phyloP scores from a whole-genome alignment of 2,113 vertebrate species.

The Condylura cristata region DNA sequence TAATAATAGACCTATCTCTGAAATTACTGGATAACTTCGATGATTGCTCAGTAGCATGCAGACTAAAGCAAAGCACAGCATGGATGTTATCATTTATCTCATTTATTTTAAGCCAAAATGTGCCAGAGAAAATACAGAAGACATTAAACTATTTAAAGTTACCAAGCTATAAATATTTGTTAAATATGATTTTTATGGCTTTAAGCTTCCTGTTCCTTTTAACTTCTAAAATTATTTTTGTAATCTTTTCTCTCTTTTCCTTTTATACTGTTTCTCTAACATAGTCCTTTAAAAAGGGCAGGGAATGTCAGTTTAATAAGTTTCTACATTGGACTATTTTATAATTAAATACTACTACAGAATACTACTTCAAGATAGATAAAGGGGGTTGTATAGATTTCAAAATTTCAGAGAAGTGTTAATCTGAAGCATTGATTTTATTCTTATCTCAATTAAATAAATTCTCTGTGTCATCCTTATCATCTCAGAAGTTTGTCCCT shows the following conservation, averaged over 20 bases:
- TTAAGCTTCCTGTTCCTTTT: conserved; percentile 37
- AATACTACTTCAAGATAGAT: conserved; percentile 29
- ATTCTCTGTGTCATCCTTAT: conserved; percentile 72
- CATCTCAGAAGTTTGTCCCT: conserved; percentile 69
- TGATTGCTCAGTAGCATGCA: conserved; percentile 71
- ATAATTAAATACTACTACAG: conserved; percentile 39
- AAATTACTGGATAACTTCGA: conserved; percentile 71
- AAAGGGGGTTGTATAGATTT: background rate
- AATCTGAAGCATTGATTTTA: conserved; percentile 42
- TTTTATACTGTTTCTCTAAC: background rate
- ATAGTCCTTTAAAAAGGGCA: background rate
- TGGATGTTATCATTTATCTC: conserved; percentile 69
- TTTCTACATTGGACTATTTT: conserved; percentile 47
- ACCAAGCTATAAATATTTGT: conserved; percentile 68
- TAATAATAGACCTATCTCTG: conserved; percentile 65
- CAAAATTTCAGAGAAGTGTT: conserved; percentile 55
- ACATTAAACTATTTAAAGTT: conserved; percentile 67
- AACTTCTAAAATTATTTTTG: conserved; percentile 48
- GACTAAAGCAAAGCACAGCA: conserved; percentile 63
- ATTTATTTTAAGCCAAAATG: conserved; percentile 70
- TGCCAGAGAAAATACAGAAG: conserved; percentile 60
- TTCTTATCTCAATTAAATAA: conserved; percentile 74
- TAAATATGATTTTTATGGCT: conserved; percentile 40
- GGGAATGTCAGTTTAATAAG: background rate
- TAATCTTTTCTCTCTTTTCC: background rate